These are phyloP conservation scores for Pseudochaenichthys georgianus DNA, from an alignment of 2,797 vertebrate species.

Conservation along the genomic window DNA sequence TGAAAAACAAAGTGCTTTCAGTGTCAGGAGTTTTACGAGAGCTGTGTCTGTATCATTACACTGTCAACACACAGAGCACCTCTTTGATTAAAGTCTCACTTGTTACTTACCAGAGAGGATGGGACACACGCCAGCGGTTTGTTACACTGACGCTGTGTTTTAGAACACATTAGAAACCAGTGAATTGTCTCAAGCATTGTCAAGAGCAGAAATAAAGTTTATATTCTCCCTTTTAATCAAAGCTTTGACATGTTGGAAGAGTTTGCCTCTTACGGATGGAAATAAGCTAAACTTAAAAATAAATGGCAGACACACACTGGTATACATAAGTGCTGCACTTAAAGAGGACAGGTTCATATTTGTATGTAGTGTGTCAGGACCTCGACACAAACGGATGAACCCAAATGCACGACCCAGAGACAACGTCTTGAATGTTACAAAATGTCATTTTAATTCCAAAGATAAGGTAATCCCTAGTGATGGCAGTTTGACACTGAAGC, in stretches of 20 bases:
- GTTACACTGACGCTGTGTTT: slow-evolving; percentile 35
- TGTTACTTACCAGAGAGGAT: slow-evolving; percentile 44
- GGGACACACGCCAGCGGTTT: slow-evolving; percentile 34
- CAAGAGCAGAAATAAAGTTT: slow-evolving; percentile 32
- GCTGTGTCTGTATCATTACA: slow-evolving; percentile 62
- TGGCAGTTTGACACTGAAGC: no score
- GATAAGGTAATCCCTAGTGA: no score
- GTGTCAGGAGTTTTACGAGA: slow-evolving; percentile 61
- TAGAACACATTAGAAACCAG: slow-evolving; percentile 59
- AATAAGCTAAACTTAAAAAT: not conserved
- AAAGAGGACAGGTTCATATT: not conserved
- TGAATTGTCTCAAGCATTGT: slow-evolving; percentile 28
- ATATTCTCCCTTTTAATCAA: slow-evolving; percentile 26
- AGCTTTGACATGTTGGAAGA: slow-evolving; percentile 24
- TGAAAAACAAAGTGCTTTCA: slow-evolving; percentile 62
- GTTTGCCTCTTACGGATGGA: not conserved
- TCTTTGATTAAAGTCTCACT: slow-evolving; percentile 68
- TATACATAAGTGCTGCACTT: not conserved
- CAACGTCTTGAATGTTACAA: no score
- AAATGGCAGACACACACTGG: not conserved
- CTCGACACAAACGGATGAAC: no score
- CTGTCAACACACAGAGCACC: slow-evolving; percentile 61
- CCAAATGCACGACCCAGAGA: no score
- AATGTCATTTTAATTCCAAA: no score
- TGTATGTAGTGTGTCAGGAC: no score